Evolutionary conservation across 2,888 invertebrate species (phyloP).

Genomic region (Biston betularia): DNA sequence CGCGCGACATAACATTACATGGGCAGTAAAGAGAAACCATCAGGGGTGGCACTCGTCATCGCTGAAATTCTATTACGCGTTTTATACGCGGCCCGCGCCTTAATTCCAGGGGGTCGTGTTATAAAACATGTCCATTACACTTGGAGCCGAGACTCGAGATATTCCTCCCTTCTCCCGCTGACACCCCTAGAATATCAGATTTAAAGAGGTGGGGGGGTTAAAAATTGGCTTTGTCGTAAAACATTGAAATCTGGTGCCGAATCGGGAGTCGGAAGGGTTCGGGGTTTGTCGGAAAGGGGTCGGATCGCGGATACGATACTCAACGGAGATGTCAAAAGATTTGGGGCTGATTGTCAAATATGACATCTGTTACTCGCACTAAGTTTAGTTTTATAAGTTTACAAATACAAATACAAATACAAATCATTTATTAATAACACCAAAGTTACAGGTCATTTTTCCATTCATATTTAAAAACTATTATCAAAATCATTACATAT

Average conservation of each 20-base stretch:
- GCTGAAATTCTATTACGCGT: slow-evolving; percentile 84
- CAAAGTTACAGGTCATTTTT: no score
- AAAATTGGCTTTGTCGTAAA: slow-evolving; percentile 65
- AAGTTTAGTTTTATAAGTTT: no score
- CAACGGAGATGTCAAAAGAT: no score
- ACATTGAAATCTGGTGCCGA: slow-evolving; percentile 75
- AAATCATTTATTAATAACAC: no score
- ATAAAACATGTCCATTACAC: slow-evolving; percentile 77
- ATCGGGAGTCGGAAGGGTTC: slow-evolving; percentile 23
- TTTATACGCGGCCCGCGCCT: slow-evolving; percentile 80
- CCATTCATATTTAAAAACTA: no score
- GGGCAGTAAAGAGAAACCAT: slow-evolving; percentile 67
- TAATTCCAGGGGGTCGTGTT: slow-evolving; percentile 73
- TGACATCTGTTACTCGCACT: no score
- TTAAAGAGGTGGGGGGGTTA: slow-evolving; percentile 52
- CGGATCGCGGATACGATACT: not conserved
- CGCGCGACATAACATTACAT: slow-evolving; percentile 79
- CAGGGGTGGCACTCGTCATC: slow-evolving; percentile 70
- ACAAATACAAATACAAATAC: no score
- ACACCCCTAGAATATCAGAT: slow-evolving; percentile 51
- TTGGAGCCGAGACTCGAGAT: slow-evolving; percentile 60
- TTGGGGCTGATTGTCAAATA: no score
- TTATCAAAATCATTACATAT: no score
- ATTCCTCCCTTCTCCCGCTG: slow-evolving; percentile 55
- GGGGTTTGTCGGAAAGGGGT: slow-evolving; percentile 6